Conservation (phyloP, 2,888 invertebrate genomes). For the Capitulum mitella region DNA sequence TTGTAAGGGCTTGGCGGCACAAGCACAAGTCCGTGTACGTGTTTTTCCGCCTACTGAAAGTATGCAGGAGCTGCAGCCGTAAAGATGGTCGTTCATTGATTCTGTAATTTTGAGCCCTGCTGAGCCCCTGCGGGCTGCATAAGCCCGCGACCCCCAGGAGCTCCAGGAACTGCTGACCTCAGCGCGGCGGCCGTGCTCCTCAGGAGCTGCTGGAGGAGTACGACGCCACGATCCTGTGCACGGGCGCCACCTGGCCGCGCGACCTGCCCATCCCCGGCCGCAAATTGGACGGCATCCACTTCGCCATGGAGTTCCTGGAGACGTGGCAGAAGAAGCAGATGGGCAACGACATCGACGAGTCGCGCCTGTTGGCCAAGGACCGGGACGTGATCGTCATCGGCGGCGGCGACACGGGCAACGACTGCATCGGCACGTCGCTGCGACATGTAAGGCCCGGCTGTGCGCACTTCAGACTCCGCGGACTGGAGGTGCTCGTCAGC, state of each 20-base stretch:
- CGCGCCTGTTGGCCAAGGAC: constrained; percentile 60
- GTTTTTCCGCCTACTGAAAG: no score
- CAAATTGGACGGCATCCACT: constrained; percentile 85
- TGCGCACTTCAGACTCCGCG: no score
- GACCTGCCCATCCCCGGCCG: constrained; percentile 68
- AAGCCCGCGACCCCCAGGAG: no score
- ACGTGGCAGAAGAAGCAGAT: constrained; percentile 92
- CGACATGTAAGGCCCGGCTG: constrained; percentile 54
- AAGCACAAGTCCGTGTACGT: no score
- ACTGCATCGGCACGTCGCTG: constrained; percentile 95
- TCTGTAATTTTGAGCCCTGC: no score
- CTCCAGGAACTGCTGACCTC: no score
- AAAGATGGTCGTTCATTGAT: no score
- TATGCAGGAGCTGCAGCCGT: no score
- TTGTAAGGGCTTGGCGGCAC: no score
- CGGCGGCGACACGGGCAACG: constrained; percentile 82
- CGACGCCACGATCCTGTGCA: constrained; percentile 81
- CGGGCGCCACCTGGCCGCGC: constrained; percentile 94
- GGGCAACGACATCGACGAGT: constrained; percentile 51
- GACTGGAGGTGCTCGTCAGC: no score
- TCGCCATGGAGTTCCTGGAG: constrained; percentile 96
- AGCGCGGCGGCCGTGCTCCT: no score
- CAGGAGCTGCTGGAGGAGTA: constrained; percentile 52
- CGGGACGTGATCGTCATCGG: constrained; percentile 92
- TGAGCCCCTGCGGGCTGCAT: no score